phyloP scores from a whole-genome alignment of 2,888 invertebrate genomes.

The Antheraea yamamai region DNA sequence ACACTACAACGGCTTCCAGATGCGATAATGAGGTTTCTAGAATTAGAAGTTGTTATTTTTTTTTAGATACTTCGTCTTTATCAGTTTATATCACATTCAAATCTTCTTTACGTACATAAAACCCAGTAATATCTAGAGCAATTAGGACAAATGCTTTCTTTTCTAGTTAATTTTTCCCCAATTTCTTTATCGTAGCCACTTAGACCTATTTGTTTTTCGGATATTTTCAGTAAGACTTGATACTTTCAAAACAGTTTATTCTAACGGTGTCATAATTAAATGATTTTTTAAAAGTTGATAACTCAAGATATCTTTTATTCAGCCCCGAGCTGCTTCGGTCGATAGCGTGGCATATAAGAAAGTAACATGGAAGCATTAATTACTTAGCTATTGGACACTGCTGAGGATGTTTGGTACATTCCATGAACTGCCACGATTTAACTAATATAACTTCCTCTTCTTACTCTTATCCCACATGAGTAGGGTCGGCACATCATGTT shows the following conservation, averaged over 20 bases:
- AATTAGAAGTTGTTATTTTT: too few species aligned
- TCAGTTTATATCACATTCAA: too few species aligned
- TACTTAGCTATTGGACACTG: constrained; percentile 64
- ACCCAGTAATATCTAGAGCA: too few species aligned
- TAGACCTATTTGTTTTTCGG: background rate
- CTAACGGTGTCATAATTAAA: background rate
- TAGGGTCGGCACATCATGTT: too few species aligned
- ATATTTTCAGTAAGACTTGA: background rate
- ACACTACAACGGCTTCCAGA: too few species aligned
- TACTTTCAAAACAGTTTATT: background rate
- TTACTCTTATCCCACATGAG: too few species aligned
- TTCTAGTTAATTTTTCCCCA: too few species aligned
- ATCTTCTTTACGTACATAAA: too few species aligned
- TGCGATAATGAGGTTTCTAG: too few species aligned
- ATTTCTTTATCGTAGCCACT: too few species aligned
- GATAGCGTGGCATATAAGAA: constrained; percentile 51
- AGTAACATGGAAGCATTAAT: constrained; percentile 68
- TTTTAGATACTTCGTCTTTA: too few species aligned
- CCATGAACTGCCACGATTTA: background rate
- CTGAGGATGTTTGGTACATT: constrained; percentile 23
- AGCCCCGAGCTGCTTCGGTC: constrained; percentile 45
- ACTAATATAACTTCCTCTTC: background rate
- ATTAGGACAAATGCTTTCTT: too few species aligned
- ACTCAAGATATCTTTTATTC: constrained; percentile 34
- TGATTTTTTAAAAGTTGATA: background rate